These are phyloP conservation scores for Crotalus horridus DNA, from an alignment of 2,113 vertebrate species.

Conservation along the genomic window DNA sequence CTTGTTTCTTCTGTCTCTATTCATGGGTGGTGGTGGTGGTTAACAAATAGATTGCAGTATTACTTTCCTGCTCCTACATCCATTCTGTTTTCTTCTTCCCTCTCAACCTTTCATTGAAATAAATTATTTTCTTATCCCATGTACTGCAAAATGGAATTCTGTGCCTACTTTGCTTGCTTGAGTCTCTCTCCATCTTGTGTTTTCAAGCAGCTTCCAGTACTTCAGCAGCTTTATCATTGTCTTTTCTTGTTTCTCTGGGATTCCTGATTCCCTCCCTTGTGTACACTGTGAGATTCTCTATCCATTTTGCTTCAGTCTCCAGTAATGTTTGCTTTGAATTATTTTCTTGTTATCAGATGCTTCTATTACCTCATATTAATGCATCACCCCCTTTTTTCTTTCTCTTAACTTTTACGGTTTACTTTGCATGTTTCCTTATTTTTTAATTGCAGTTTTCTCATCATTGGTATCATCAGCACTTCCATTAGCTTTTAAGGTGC, in stretches of 20 bases:
- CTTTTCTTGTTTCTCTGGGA: not conserved
- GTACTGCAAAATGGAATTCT: not conserved
- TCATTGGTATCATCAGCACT: not conserved
- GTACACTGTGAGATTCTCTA: not conserved
- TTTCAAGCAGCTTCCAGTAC: not conserved
- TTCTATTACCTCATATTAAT: not conserved
- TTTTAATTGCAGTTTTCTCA: not conserved
- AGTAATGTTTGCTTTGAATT: not conserved
- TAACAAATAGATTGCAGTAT: not conserved
- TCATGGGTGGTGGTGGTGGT: not conserved
- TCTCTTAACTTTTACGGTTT: not conserved
- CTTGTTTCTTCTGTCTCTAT: not conserved
- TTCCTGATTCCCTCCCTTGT: not conserved
- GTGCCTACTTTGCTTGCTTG: not conserved
- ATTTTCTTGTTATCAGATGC: not conserved
- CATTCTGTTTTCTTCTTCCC: not conserved
- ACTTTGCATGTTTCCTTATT: not conserved
- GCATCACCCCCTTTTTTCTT: not conserved
- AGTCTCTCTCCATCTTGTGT: constrained; percentile 2
- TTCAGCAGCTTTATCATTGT: not conserved
- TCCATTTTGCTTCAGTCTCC: not conserved
- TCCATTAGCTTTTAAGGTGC: not conserved
- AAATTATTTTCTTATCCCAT: not conserved
- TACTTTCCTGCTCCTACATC: not conserved
- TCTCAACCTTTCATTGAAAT: not conserved